Evolutionary conservation across 2,888 invertebrate species (phyloP), one percentile per base, ranked within the genome.

Genomic region (Lithosia quadra): DNA sequence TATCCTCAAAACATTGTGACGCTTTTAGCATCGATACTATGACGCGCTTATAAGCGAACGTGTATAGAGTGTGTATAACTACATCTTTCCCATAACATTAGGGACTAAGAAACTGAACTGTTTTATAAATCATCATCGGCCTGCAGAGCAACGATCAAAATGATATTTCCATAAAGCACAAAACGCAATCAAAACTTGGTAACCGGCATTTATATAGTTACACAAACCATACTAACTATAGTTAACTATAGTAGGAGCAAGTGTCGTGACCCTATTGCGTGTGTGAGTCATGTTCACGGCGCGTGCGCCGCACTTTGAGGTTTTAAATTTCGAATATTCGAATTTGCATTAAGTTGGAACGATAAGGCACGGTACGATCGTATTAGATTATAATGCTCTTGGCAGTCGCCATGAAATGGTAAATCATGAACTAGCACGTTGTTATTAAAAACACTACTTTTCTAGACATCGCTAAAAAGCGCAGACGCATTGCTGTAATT

Each of bases 231-330:
- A 81, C 76, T 78, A 75, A 84, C 82, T 86, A 86, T 84, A 84
- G 78, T 75, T 69, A 73, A 77, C 71, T 80, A 81, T 87, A 86
- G 85, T 82, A 84, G 74, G 76, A 85, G 84, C 83, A 88, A 77
- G 80, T 87, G 91, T 92, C 92, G 92, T 94, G 94, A 94, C 94
- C 94, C 92, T 94, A 91, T 93, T 94, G 94, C 89, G 90, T 87
- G 86, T 87, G 89, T 94, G 94, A 94, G 85, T 94, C 94, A 94
- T 88, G 91, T 82, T 79, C 71, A 83, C 86, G 90, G 90, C 94
- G 93, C 93, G 94, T 92, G 93, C 93, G 91, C 89, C 85, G 84
- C 85, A 84, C 86, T 88, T 85, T 88, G 88, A 91, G 87, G 91
- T 90, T 92, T 92, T 87, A 91, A 91, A 93, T 92, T 93, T 93